Conservation (phyloP, 2,113 vertebrate genomes). For the Megaceryle maxima region DNA sequence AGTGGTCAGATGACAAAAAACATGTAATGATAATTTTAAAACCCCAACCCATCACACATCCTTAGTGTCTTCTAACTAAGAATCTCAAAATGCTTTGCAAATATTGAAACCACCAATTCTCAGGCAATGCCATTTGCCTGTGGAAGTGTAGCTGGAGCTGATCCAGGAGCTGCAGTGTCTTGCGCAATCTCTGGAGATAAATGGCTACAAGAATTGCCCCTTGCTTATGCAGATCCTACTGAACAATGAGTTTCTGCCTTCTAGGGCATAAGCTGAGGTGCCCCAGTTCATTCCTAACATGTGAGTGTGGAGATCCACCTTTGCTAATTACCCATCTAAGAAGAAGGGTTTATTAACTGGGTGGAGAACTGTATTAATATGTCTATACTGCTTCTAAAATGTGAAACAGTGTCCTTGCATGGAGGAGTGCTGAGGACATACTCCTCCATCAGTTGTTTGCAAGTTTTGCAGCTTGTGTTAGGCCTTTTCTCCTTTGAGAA, state of each 20-base stretch:
- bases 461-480: neutral
- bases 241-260: slow-evolving; percentile 35
- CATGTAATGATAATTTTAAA: neutral
- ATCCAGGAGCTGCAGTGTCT: neutral
- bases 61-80: neutral
- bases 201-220: neutral
- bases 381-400: neutral
- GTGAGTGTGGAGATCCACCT: slow-evolving; percentile 28
- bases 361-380: neutral
- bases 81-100: neutral
- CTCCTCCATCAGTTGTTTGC: neutral
- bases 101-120: neutral
- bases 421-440: neutral
- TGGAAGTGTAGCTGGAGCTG: neutral
- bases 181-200: neutral
- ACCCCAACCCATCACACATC: rapidly evolving
- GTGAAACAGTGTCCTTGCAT: neutral
- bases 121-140: neutral
- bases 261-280: slow-evolving; percentile 1
- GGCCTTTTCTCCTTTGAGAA: neutral
- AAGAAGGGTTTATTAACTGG: slow-evolving; percentile 18
- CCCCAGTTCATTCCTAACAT: slow-evolving; percentile 30
- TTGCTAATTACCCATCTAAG: slow-evolving; percentile 10
- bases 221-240: neutral
- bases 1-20: neutral